Conservation (phyloP, 2,113 vertebrate genomes). For the Poeciliopsis prolifica region DNA sequence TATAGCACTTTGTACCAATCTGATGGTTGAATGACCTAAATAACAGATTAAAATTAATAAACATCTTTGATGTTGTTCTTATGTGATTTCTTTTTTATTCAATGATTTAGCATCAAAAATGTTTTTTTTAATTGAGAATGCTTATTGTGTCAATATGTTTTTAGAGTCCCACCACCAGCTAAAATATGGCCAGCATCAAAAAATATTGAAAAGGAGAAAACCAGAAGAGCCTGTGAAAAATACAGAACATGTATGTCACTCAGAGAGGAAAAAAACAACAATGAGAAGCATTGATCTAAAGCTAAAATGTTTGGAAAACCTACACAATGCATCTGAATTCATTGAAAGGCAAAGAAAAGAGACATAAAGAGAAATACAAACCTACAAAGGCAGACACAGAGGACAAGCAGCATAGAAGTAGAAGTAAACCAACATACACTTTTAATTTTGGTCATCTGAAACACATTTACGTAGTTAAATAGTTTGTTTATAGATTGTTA, state of each 20-base stretch:
- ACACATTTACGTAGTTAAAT: not conserved
- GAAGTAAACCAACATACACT: not conserved
- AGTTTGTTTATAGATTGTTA: not conserved
- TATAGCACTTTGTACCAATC: too few relatives aligned
- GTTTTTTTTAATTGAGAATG: too few relatives aligned
- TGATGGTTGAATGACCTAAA: too few relatives aligned
- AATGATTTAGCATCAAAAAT: too few relatives aligned
- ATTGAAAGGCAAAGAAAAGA: not conserved
- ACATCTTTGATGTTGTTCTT: too few relatives aligned
- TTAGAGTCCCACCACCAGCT: too few relatives aligned
- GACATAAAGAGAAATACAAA: not conserved
- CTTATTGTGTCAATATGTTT: too few relatives aligned
- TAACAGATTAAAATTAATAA: too few relatives aligned
- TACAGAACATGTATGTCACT: not conserved
- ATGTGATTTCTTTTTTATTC: too few relatives aligned
- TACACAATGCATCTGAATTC: constrained; percentile 18
- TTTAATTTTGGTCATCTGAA: constrained; percentile 23
- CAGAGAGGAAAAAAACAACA: constrained; percentile 1
- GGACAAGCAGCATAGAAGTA: not conserved
- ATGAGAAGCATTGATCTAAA: not conserved
- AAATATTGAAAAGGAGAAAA: not conserved
- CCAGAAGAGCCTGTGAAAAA: constrained; percentile 5
- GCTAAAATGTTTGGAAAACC: not conserved
- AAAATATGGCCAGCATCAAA: not conserved
- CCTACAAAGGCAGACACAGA: not conserved